Conservation (phyloP, 2,888 invertebrate species). For the Dasypogon diadema region DNA sequence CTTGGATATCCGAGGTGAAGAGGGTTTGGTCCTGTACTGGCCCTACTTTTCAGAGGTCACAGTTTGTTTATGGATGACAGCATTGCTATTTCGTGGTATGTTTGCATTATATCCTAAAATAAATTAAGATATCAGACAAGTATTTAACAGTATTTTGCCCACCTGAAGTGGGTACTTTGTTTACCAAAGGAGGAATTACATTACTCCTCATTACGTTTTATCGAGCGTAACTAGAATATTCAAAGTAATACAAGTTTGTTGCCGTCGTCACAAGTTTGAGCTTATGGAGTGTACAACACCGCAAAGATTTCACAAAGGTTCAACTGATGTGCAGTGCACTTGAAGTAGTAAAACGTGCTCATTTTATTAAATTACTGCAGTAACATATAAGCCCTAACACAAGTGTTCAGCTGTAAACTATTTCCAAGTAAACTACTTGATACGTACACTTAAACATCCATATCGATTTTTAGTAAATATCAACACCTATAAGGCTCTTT, state of each 20-base stretch:
- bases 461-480: no score
- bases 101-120: constrained; percentile 39
- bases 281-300: background rate
- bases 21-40: constrained; percentile 13
- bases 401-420: background rate
- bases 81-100: constrained; percentile 32
- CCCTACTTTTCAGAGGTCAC: constrained; percentile 34
- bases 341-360: background rate
- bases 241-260: constrained; percentile 3
- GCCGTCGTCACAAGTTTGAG: background rate
- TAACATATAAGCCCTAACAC: background rate
- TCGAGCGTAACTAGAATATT: constrained; percentile 26
- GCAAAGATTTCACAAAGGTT: background rate
- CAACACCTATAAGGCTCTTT: no score
- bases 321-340: background rate
- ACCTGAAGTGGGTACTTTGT: constrained; percentile 39
- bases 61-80: constrained; percentile 41
- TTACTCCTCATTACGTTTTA: constrained; percentile 16
- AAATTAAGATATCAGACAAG: constrained; percentile 46
- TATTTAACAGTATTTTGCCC: constrained; percentile 27
- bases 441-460: no score
- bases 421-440: no score
- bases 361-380: background rate
- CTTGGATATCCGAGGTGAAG: constrained; percentile 25
- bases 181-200: constrained; percentile 40